These are phyloP conservation scores for Onychostruthus taczanowskii DNA, from an alignment of 2,113 vertebrate genomes.

Conservation along the genomic window DNA sequence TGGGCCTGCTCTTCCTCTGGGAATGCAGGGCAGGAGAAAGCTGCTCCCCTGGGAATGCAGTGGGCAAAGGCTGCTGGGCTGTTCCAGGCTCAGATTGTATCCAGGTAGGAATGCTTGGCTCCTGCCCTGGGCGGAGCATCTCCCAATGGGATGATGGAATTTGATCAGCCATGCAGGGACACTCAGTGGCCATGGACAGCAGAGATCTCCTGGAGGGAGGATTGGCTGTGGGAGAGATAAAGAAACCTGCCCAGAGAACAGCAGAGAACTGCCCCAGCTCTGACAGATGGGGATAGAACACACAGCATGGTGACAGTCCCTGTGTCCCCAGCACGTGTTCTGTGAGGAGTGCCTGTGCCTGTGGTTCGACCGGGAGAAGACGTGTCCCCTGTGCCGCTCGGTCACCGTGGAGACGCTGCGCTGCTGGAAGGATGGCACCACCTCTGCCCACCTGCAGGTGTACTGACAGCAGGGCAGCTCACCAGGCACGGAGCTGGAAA, in stretches of 20 bases:
- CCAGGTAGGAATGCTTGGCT: no score
- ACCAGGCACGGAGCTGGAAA: rapidly evolving
- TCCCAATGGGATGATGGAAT: no score
- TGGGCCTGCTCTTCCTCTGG: no score
- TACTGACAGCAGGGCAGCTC: conserved; percentile 68
- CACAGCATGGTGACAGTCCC: not conserved
- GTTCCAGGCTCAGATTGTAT: no score
- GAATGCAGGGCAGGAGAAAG: no score
- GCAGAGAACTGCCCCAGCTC: not conserved
- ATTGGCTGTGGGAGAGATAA: no score
- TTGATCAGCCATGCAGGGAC: no score
- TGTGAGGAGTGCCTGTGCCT: conserved; percentile 96
- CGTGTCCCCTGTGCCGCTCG: conserved; percentile 91
- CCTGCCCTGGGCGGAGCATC: no score
- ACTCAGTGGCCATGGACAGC: no score
- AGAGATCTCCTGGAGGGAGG: no score
- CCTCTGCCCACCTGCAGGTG: conserved; percentile 96
- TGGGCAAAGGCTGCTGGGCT: no score
- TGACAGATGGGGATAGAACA: not conserved
- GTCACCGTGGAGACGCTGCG: conserved; percentile 85
- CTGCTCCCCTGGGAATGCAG: no score
- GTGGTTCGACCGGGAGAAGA: conserved; percentile 95
- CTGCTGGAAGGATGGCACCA: conserved; percentile 97
- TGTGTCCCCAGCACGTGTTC: conserved; percentile 87
- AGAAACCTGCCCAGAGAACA: not conserved